Conservation (phyloP, 2,888 invertebrate genomes). For the Teleiodes luculella region DNA sequence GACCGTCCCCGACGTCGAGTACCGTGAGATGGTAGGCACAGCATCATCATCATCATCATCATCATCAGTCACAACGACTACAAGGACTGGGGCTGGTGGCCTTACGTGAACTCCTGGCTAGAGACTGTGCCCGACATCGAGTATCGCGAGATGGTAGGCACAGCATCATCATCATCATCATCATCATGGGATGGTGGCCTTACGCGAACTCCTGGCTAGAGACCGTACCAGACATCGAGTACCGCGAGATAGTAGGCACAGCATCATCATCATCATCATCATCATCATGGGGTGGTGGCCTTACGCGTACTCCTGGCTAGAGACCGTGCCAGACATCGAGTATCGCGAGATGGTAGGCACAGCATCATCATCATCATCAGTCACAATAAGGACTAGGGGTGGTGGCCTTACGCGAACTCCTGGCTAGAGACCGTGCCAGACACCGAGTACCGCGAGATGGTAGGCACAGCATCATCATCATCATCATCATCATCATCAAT, state of each 20-base stretch:
- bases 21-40: constrained; percentile 72
- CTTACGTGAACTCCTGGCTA: constrained; percentile 89
- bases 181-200: too few species aligned
- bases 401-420: constrained; percentile 89
- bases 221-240: constrained; percentile 64
- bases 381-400: constrained; percentile 92
- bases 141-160: too few species aligned
- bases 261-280: too few species aligned
- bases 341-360: constrained; percentile 76
- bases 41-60: too few species aligned
- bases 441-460: constrained; percentile 77
- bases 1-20: constrained; percentile 69
- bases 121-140: constrained; percentile 72
- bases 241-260: constrained; percentile 74
- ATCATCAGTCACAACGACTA: constrained; percentile 88
- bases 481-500: too few species aligned
- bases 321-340: constrained; percentile 69
- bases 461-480: constrained; percentile 31
- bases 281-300: too few species aligned
- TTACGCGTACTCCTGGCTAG: constrained; percentile 87
- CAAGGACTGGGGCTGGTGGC: constrained; percentile 92
- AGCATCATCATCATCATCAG: too few species aligned
- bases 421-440: constrained; percentile 82
- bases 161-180: too few species aligned
- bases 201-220: constrained; percentile 88